Conservation (phyloP, 1,140 invertebrate genomes). For the Orius insidiosus region DNA sequence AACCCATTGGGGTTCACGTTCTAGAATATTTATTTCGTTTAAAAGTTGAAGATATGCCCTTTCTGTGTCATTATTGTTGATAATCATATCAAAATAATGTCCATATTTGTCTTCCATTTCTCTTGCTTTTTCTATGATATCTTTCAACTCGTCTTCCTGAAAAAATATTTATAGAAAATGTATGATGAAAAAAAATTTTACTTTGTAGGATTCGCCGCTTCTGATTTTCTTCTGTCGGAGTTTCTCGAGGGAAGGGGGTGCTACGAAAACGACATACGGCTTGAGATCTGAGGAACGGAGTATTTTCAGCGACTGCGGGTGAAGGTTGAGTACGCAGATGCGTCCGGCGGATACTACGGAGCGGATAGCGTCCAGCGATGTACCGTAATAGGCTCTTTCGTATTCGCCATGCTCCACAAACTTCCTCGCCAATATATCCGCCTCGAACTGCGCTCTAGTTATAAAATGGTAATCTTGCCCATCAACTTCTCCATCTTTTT, state of each 20-base stretch:
- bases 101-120: constrained; percentile 95
- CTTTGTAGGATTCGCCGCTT: constrained; percentile 75
- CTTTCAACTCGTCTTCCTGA: constrained; percentile 85
- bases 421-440: constrained; percentile 77
- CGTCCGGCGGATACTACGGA: constrained; percentile 83
- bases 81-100: constrained; percentile 92
- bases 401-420: constrained; percentile 97
- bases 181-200: constrained; percentile 25
- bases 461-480: constrained; percentile 97
- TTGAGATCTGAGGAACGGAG: constrained; percentile 83
- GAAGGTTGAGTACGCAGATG: constrained; percentile 90
- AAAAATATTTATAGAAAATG: constrained; percentile 6
- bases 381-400: constrained; percentile 92
- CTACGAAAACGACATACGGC: constrained; percentile 92
- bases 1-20: constrained; percentile 94
- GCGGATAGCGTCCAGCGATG: constrained; percentile 83
- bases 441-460: constrained; percentile 80
- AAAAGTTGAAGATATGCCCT: constrained; percentile 83
- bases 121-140: constrained; percentile 87
- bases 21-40: constrained; percentile 83
- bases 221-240: constrained; percentile 75
- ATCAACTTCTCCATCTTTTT: constrained; percentile 80
- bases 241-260: constrained; percentile 88
- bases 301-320: constrained; percentile 87
- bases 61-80: constrained; percentile 91